phyloP scores from a whole-genome alignment of 1,140 invertebrate species.

The Drosophila melanica region DNA sequence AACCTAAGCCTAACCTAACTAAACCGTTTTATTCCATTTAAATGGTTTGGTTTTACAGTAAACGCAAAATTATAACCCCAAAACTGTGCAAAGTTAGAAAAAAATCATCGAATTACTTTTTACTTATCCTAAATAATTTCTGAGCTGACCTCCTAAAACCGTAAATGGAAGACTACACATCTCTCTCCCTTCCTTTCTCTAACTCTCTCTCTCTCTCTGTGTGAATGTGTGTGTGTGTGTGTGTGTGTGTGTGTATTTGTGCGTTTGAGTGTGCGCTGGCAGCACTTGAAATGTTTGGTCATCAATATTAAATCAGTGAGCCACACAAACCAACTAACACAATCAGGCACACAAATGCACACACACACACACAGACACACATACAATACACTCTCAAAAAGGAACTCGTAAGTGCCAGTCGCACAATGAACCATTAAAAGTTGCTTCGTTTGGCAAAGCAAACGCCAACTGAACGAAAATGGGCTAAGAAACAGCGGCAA shows the following conservation, averaged over 20 bases:
- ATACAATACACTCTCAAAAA: constrained; percentile 21
- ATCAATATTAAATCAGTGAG: constrained; percentile 78
- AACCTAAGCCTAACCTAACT: no score
- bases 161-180: constrained; percentile 36
- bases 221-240: constrained; percentile 9
- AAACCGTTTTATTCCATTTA: no score
- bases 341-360: constrained; percentile 29
- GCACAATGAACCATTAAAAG: constrained; percentile 79
- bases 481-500: constrained; percentile 13
- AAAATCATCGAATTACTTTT: neutral
- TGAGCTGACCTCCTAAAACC: constrained; percentile 2
- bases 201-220: neutral
- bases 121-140: constrained; percentile 1
- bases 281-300: constrained; percentile 79
- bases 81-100: no score
- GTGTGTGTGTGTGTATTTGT: constrained; percentile 4
- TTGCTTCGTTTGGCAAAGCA: constrained; percentile 66
- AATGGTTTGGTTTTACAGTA: no score
- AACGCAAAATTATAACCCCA: no score
- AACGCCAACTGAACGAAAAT: constrained; percentile 30
- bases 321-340: constrained; percentile 50
- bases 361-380: constrained; percentile 9
- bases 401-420: constrained; percentile 56
- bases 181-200: neutral
- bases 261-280: constrained; percentile 38